Base-by-base conservation (phyloP, 2,113 vertebrate genomes). In the Lamprologus lemairii region DNA sequence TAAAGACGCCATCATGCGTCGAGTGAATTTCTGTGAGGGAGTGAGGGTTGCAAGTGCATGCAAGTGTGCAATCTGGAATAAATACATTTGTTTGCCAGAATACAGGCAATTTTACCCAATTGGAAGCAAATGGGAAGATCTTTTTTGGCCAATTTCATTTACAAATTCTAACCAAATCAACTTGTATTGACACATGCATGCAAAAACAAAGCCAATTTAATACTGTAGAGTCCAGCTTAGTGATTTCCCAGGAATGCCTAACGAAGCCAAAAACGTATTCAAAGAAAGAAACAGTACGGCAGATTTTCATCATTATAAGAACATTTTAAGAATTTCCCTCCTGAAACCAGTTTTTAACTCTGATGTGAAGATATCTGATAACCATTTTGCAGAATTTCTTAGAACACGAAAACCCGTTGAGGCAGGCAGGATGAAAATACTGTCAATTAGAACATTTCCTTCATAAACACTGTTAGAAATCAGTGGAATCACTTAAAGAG, bases 1-100 rank as follows among this genome's bases (percentile, higher is more conserved):
- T 5, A 37, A 84, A 80, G 80, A 63, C 23, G 57, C 7, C 91
- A 90, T 89, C 91, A 90, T 91, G 87, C 87, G 17, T 4, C 10
- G 11, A 21, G 17, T 55, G 40, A 28, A 82, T 65, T 45, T 57
- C 33, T 53, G 33, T 21, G 75, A 31, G 65, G 85, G 23, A 68
- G 68, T 83, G 55, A 89, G 23, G 40, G 40, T 47, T 75, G 40
- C 40, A 31, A 87, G 21, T 17, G 21, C 94, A 94, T 94, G 94
- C 94, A 89, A 71, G 54, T 81, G 60, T 13, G 17, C 45, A 60
- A 58, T 21, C 26, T 58, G 31, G 28, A 31, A 28, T 26, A 65
- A 65, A 85, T 13, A 47, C 10, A 10, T 55, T 49, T 84, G 19
- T 31, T 26, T 16, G 57, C 31, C 6, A 63, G 10, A 73, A 83